Conservation (phyloP, 2,113 vertebrate species). For the Myrmecophaga tridactyla region DNA sequence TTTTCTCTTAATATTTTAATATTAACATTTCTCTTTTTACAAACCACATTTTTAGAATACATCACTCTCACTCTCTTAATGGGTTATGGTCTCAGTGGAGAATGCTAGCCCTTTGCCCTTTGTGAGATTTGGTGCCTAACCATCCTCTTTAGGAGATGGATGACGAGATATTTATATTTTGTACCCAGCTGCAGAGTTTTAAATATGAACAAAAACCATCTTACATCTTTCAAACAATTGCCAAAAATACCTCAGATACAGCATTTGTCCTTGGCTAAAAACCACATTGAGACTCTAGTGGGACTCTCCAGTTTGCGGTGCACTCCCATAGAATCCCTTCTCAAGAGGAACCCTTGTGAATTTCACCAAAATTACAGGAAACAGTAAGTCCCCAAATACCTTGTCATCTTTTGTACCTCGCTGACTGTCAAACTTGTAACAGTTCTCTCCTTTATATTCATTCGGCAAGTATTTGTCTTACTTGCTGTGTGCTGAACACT, state of each 20-base stretch:
- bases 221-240: constrained; percentile 93
- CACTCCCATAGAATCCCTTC: constrained; percentile 89
- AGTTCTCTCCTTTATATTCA: background rate
- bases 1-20: background rate
- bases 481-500: background rate
- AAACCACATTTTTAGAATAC: background rate
- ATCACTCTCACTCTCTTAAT: background rate
- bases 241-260: constrained; percentile 93
- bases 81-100: background rate
- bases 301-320: constrained; percentile 87
- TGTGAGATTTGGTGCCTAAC: background rate
- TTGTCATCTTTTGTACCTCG: background rate
- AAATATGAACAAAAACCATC: constrained; percentile 92
- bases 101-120: rapidly evolving
- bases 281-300: constrained; percentile 87
- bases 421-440: background rate
- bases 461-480: background rate
- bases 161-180: constrained; percentile 57
- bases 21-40: background rate
- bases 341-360: constrained; percentile 93
- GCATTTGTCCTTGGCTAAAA: constrained; percentile 93
- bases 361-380: constrained; percentile 92
- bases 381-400: constrained; percentile 82
- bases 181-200: constrained; percentile 91
- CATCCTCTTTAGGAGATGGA: background rate